Percentiles rank a stretch among this genome's conserved stretches.
These are phyloP conservation scores for Julus scandinavius DNA, from an alignment of 2,888 invertebrate genomes.

Conservation along the genomic window DNA sequence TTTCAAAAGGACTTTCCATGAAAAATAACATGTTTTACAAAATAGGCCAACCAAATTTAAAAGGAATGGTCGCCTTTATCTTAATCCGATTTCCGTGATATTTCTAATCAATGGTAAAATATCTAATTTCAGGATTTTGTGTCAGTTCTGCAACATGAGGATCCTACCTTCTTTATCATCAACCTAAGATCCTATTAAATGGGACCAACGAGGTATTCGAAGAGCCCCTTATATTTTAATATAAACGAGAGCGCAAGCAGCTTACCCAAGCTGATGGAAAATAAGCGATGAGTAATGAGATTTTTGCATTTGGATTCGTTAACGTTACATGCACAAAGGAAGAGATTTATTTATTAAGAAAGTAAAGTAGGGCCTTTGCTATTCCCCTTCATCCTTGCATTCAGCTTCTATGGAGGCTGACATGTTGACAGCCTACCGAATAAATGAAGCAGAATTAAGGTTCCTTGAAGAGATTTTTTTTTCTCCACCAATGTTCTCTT, in stretches of 20 bases:
- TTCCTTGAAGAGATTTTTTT: constrained; percentile 3
- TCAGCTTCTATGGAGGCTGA: neutral
- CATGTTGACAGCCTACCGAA: neutral
- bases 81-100: neutral
- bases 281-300: constrained; percentile 35
- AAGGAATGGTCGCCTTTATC: neutral
- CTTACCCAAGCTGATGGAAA: constrained; percentile 23
- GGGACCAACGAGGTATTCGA: neutral
- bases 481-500: neutral
- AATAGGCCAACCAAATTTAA: no score
- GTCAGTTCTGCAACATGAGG: neutral
- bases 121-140: constrained; percentile 5
- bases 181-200: constrained; percentile 15
- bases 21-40: no score
- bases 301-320: constrained; percentile 40
- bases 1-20: no score
- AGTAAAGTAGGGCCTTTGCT: neutral
- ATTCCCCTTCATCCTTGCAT: neutral
- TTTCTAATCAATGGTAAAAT: neutral
- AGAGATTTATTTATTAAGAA: constrained; percentile 42
- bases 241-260: constrained; percentile 16
- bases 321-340: constrained; percentile 2
- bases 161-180: neutral
- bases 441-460: constrained; percentile 40
- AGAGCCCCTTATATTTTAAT: constrained; percentile 14